Base-by-base conservation (phyloP, 2,888 invertebrate genomes). In the Watsonalla binaria region DNA sequence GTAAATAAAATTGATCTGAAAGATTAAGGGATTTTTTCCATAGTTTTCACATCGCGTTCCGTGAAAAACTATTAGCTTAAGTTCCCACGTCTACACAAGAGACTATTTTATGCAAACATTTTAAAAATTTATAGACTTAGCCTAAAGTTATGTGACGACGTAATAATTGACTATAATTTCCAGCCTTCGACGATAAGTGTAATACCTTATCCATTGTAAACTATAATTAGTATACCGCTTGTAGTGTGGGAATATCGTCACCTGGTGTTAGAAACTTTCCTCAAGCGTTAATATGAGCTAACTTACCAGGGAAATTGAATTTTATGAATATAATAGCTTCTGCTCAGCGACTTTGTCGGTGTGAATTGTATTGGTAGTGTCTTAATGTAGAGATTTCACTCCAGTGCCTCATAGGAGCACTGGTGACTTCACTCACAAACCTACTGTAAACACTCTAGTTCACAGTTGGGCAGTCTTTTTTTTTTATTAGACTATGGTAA, bases 211-310 rank as follows among this genome's bases (percentile, higher is more conserved):
- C 66, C 63, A 69, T 53, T 47, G 45, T 53, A 47, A 33, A 42
- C 14, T 54, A 54, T 61, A 62, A 65, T 70, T 63, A 64, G 47
- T 55, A 14, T 11, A 55, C 65, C 69, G 68, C 65, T 66, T 77
- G 75, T 79, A 71, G 77, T 82, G 77, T 85, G 89, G 79, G 88
- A 89, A 85, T 66, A 66, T 63, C 80, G 80, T 82, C 89, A 89
- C 88, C 88, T 89, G 86, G 78, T 82, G 82, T 82, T 79, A 63
- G 65, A 66, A 82, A 82, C 77, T 82, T 78, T 68, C 68, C 61
- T 62, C 63, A 62, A 68, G 78, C 76, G 72, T 74, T 80, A 80
- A 79, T 82, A 79, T 74, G 75, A 75, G 69, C 72, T 60, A 82
- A 84, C 77, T 83, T 80, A 62, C 48, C 53, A 64, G 54, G 70